Base-by-base conservation (phyloP, 2,888 invertebrate genomes). In the Eremobia ochroleuca region DNA sequence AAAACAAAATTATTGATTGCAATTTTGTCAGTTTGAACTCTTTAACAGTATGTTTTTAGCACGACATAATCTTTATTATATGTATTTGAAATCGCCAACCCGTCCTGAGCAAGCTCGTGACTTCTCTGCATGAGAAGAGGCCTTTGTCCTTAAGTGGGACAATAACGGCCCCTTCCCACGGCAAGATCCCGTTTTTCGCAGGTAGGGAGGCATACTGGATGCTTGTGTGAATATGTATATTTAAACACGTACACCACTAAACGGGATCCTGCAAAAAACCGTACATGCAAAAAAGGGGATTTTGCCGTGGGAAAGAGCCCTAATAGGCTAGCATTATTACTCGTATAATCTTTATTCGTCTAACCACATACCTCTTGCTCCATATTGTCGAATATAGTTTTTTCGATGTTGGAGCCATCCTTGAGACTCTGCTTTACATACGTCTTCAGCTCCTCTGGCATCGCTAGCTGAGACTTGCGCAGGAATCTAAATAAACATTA, bases 371-470 rank as follows among this genome's bases (percentile, higher is more conserved):
- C 97, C 97, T 98, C 98, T 77, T 97, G 97, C 92, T 98, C 98
- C 95, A 98, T 98, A 88, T 97, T 97, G 94, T 99, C 99, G 94
- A 99, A 99, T 90, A 99, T 98, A 90, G 97, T 98, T 90, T 98
- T 97, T 95, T 98, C 98, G 90, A 98, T 97, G 90, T 97, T 97
- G 87, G 97, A 97, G 92, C 98, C 97, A 90, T 97, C 98, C 92
- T 98, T 98, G 90, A 98, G 97, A 88, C 97, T 97, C 88, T 97
- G 97, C 93, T 98, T 98, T 90, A 99, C 98, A 90, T 98, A 98
- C 92, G 97, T 97, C 92, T 98, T 98, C 92, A 99, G 97, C 91
- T 98, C 98, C 92, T 98, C 98, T 69, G 98, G 97, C 95, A 99
- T 98, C 95, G 98, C 98, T 96, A 99, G 97, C 96, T 98, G 97